Evolutionary conservation across 2,888 invertebrate genomes (phyloP).

Genomic region (Arrhopalites spinosus): DNA sequence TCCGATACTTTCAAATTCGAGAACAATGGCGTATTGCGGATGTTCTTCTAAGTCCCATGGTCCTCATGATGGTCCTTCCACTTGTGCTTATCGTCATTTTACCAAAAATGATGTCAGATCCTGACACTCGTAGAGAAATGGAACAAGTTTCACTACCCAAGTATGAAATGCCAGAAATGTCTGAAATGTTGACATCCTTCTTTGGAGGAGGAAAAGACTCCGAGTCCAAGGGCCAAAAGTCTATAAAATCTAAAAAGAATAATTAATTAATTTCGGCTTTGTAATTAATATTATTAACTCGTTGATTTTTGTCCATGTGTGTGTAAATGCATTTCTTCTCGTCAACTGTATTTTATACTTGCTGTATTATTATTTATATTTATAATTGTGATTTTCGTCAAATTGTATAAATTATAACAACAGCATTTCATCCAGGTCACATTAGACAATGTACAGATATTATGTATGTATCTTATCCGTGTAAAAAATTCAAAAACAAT

Average conservation of each 20-base stretch:
- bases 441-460: no score
- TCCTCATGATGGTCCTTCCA: slow-evolving; percentile 95
- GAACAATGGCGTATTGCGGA: slow-evolving; percentile 98
- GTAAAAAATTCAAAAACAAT: no score
- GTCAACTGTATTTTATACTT: no score
- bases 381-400: no score
- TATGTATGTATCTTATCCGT: no score
- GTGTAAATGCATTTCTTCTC: no score
- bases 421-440: no score
- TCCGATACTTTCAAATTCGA: slow-evolving; percentile 86
- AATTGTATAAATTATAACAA: no score
- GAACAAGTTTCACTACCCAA: slow-evolving; percentile 83
- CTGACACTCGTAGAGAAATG: slow-evolving; percentile 89
- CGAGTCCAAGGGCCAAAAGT: slow-evolving; percentile 32
- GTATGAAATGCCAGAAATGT: slow-evolving; percentile 91
- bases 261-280: slow-evolving; percentile 35
- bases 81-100: slow-evolving; percentile 86
- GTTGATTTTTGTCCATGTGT: no score
- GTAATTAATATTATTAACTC: not conserved
- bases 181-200: slow-evolving; percentile 88
- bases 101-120: slow-evolving; percentile 97
- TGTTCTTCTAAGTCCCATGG: slow-evolving; percentile 63
- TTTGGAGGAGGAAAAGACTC: slow-evolving; percentile 71
- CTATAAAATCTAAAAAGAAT: slow-evolving; percentile 51
- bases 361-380: no score